Evolutionary conservation across 1,140 invertebrate species (phyloP).

Genomic region (Antheraea mylitta): DNA sequence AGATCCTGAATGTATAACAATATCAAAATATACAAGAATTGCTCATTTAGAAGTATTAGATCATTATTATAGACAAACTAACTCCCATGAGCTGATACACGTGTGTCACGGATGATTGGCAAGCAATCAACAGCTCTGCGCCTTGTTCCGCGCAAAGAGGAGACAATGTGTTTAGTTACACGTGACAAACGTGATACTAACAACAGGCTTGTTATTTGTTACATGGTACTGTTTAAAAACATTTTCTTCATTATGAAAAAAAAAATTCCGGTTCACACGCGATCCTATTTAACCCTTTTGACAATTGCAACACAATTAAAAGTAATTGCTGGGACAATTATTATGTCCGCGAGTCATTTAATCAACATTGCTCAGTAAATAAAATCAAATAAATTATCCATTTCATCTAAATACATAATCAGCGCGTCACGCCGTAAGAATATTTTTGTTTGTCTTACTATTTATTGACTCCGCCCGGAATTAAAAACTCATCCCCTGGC

Average conservation of each 20-base stretch:
- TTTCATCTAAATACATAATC: too few relatives aligned
- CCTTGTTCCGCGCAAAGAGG: slow-evolving; percentile 39
- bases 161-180: slow-evolving; percentile 47
- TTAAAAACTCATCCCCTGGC: too few relatives aligned
- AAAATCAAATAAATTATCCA: neutral
- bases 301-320: slow-evolving; percentile 62
- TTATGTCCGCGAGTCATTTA: slow-evolving; percentile 3
- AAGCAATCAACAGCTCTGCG: slow-evolving; percentile 45
- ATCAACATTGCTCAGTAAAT: neutral
- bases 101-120: slow-evolving; percentile 43
- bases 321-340: slow-evolving; percentile 55
- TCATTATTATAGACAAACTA: too few relatives aligned
- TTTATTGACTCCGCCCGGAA: too few relatives aligned
- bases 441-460: too few relatives aligned
- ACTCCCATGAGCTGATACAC: slow-evolving; percentile 19
- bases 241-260: slow-evolving; percentile 52
- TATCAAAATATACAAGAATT: too few relatives aligned
- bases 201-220: slow-evolving; percentile 45
- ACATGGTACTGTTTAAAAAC: slow-evolving; percentile 33
- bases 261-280: slow-evolving; percentile 60
- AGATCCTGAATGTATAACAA: too few relatives aligned
- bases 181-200: slow-evolving; percentile 58
- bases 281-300: slow-evolving; percentile 72
- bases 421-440: too few relatives aligned
- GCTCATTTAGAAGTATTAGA: too few relatives aligned